These are phyloP conservation scores for Chymomyza procnemis DNA, from an alignment of 2,888 invertebrate genomes.

Conservation along the genomic window DNA sequence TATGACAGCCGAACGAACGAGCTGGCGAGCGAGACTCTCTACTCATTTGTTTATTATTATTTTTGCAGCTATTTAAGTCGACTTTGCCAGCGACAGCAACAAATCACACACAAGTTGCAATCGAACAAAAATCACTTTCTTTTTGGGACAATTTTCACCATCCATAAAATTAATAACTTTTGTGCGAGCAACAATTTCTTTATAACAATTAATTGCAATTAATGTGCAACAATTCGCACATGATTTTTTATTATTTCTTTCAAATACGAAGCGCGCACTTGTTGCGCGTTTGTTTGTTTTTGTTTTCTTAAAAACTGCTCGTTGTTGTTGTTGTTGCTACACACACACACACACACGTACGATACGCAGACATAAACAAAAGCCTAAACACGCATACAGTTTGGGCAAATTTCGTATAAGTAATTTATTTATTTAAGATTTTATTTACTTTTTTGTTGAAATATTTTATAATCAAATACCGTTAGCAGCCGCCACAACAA, in stretches of 20 bases:
- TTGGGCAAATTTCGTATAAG: neutral
- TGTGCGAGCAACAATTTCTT: slow-evolving; percentile 30
- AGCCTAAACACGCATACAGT: neutral
- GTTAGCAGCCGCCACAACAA: neutral
- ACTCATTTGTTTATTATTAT: slow-evolving; percentile 21
- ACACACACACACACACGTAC: neutral
- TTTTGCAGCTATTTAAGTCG: slow-evolving; percentile 13
- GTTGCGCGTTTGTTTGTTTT: slow-evolving; percentile 15
- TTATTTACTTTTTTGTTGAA: neutral
- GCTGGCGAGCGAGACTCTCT: neutral
- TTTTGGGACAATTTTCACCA: slow-evolving; percentile 46
- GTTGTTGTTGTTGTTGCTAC: slow-evolving; percentile 40
- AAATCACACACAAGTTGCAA: slow-evolving; percentile 14
- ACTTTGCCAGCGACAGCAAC: slow-evolving; percentile 13
- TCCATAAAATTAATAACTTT: slow-evolving; percentile 31
- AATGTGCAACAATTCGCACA: slow-evolving; percentile 6
- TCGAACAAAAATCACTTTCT: slow-evolving; percentile 48
- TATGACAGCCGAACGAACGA: neutral
- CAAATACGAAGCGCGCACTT: slow-evolving; percentile 8
- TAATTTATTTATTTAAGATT: neutral
- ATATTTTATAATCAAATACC: neutral
- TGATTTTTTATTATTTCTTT: slow-evolving; percentile 19
- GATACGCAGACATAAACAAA: neutral
- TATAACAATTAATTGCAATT: slow-evolving; percentile 46
- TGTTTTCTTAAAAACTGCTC: slow-evolving; percentile 14